Conservation (phyloP, 2,888 invertebrate species). For the Perdita meconis region DNA sequence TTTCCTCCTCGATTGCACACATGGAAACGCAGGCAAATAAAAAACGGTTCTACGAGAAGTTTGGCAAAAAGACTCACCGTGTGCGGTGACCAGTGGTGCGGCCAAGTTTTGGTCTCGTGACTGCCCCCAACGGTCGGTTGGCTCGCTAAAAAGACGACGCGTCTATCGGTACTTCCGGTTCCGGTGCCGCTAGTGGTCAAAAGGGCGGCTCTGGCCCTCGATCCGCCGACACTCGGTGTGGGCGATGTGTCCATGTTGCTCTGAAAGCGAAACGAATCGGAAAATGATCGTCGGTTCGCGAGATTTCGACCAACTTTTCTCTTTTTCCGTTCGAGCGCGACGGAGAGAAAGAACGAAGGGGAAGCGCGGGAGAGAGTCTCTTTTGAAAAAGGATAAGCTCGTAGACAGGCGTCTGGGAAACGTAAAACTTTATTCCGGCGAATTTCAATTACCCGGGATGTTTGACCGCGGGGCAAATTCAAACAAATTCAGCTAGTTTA, state of each 20-base stretch:
- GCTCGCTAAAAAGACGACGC: conserved; percentile 82
- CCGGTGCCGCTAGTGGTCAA: conserved; percentile 79
- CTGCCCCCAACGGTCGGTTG: conserved; percentile 71
- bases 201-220: conserved; percentile 81
- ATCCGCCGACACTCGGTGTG: conserved; percentile 80
- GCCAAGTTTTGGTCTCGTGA: conserved; percentile 82
- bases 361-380: neutral
- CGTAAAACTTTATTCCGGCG: conserved; percentile 4
- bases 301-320: neutral
- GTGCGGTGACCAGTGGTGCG: conserved; percentile 83
- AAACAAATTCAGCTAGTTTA: conserved; percentile 59
- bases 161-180: conserved; percentile 80
- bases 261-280: conserved; percentile 34
- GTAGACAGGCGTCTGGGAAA: neutral
- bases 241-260: conserved; percentile 81
- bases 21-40: neutral
- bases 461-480: conserved; percentile 25
- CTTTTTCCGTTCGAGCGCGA: too few relatives aligned
- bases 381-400: neutral
- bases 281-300: conserved; percentile 1
- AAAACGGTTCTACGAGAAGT: neutral
- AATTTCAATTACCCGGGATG: conserved; percentile 17
- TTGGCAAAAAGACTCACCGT: conserved; percentile 74
- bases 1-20: neutral
- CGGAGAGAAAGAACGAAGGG: neutral